Conservation (phyloP, 2,797 vertebrate species). For the Amblyopsis hoosieri region DNA sequence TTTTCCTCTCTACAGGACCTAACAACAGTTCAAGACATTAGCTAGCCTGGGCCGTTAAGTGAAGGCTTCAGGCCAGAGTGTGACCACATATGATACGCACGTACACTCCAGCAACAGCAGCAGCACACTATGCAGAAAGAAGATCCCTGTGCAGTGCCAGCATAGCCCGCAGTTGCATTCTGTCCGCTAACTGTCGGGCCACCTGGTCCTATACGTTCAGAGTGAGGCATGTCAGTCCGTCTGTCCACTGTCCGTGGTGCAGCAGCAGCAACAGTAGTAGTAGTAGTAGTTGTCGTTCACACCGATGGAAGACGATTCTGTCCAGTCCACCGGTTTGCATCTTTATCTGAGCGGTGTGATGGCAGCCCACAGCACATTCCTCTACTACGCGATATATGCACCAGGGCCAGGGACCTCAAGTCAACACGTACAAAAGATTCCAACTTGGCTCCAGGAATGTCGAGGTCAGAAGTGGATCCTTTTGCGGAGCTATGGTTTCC, state of each 20-base stretch:
- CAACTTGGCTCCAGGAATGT: conserved; percentile 33
- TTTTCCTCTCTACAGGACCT: conserved; percentile 88
- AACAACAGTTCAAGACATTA: conserved; percentile 93
- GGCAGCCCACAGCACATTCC: conserved; percentile 50
- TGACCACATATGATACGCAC: conserved; percentile 73
- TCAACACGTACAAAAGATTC: conserved; percentile 24
- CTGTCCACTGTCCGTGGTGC: conserved; percentile 9
- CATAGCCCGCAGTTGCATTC: conserved; percentile 54
- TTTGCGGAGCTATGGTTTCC: conserved; percentile 30
- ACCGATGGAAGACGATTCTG: too few species aligned
- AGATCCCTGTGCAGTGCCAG: conserved; percentile 58
- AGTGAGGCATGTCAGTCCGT: conserved; percentile 4
- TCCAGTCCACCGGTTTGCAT: conserved; percentile 16
- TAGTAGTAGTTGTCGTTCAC: too few species aligned
- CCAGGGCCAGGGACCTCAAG: conserved; percentile 40
- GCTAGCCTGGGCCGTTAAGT: conserved; percentile 91
- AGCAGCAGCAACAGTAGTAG: too few species aligned
- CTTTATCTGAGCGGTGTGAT: conserved; percentile 39
- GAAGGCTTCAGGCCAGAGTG: conserved; percentile 93
- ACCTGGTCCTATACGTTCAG: conserved; percentile 10
- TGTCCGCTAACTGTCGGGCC: conserved; percentile 52
- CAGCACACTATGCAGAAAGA: conserved; percentile 47
- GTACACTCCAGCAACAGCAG: conserved; percentile 65
- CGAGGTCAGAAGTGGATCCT: conserved; percentile 33
- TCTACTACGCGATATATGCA: conserved; percentile 36